These are phyloP conservation scores for Cotesia typhae DNA, from an alignment of 1,140 invertebrate genomes.

Conservation along the genomic window DNA sequence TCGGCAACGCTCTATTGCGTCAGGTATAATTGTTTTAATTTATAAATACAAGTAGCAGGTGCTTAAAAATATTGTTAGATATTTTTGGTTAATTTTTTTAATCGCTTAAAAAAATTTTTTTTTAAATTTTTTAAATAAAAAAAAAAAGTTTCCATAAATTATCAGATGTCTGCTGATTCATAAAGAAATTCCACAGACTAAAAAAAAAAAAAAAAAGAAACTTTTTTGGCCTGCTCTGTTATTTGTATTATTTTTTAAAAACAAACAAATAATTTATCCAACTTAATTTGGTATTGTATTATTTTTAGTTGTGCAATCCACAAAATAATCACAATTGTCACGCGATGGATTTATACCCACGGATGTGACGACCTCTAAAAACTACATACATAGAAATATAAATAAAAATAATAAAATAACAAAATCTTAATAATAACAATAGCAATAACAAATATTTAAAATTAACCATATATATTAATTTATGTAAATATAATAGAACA, in stretches of 20 bases:
- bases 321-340: constrained; percentile 51
- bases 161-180: not conserved
- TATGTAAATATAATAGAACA: constrained; percentile 13
- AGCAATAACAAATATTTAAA: not conserved
- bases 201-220: too few species aligned
- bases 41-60: too few species aligned
- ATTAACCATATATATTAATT: constrained; percentile 12
- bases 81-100: too few species aligned
- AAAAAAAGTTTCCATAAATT: too few species aligned
- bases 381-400: not conserved
- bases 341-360: constrained; percentile 49
- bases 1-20: constrained; percentile 50
- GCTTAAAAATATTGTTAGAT: too few species aligned
- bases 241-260: too few species aligned
- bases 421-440: not conserved
- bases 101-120: too few species aligned
- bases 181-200: not conserved
- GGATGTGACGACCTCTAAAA: constrained; percentile 45
- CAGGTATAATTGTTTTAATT: constrained; percentile 42
- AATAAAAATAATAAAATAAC: not conserved
- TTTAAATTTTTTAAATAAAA: too few species aligned
- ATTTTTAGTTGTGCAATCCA: constrained; percentile 54
- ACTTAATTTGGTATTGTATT: constrained; percentile 19
- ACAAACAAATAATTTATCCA: not conserved
- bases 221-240: too few species aligned